These are phyloP conservation scores for Sthenelais limicola DNA, from an alignment of 2,888 invertebrate genomes.

Conservation along the genomic window DNA sequence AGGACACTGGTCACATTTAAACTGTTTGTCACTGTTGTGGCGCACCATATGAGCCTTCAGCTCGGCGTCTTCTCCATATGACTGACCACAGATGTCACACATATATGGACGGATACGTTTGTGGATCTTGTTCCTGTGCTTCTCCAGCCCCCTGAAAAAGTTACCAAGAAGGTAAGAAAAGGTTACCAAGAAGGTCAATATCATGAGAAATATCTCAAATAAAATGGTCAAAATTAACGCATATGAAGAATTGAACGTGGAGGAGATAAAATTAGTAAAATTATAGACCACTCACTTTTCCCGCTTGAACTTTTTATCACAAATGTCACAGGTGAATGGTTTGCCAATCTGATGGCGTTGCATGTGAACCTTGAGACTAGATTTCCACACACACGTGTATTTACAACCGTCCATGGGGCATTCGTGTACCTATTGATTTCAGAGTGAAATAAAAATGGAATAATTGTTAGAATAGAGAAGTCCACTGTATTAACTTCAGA, in stretches of 20 bases:
- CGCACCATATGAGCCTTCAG: slow-evolving; percentile 58
- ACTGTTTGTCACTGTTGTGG: slow-evolving; percentile 55
- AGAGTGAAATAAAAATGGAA: no score
- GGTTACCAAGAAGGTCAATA: no score
- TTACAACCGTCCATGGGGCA: slow-evolving; percentile 55
- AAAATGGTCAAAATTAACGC: no score
- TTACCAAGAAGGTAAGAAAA: no score
- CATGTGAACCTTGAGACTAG: slow-evolving; percentile 52
- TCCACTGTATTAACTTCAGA: no score
- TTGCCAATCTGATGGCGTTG: slow-evolving; percentile 54
- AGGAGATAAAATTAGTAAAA: no score
- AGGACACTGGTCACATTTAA: slow-evolving; percentile 58
- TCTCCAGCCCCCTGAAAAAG: slow-evolving; percentile 57
- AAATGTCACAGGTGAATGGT: slow-evolving; percentile 53
- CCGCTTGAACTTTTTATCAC: slow-evolving; percentile 56
- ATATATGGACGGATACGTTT: slow-evolving; percentile 59
- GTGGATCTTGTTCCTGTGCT: slow-evolving; percentile 60
- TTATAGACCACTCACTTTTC: slow-evolving; percentile 52
- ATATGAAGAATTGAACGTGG: not conserved
- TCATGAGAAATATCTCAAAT: no score
- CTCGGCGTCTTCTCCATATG: slow-evolving; percentile 58
- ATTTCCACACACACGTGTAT: slow-evolving; percentile 49
- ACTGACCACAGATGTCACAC: slow-evolving; percentile 62
- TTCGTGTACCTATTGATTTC: slow-evolving; percentile 54
- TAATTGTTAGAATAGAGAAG: no score